phyloP scores from a whole-genome alignment of 2,888 invertebrate genomes.

The Acanthosoma haemorrhoidale region DNA sequence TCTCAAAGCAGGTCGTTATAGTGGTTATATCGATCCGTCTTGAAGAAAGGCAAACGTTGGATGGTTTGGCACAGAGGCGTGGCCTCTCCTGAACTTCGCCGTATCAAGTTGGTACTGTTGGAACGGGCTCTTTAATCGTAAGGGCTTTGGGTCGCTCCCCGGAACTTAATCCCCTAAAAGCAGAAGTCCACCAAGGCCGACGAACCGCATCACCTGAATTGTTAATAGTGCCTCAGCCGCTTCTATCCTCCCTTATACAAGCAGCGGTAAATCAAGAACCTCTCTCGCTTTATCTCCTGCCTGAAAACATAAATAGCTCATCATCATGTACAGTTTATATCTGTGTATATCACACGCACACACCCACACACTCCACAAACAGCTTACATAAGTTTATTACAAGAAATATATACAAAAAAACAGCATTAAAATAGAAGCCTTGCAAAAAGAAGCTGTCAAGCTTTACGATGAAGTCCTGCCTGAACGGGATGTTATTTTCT shows the following conservation, averaged over 20 bases:
- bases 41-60: background rate
- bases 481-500: no score
- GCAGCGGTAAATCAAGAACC: no score
- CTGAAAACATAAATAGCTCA: conserved; percentile 10
- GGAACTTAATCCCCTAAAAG: conserved; percentile 15
- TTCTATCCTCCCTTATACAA: background rate
- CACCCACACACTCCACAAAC: background rate
- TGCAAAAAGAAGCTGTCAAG: conserved; percentile 2
- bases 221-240: background rate
- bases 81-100: background rate
- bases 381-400: background rate
- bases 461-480: background rate
- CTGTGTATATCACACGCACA: background rate
- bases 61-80: background rate
- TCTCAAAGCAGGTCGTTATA: background rate
- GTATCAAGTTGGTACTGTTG: background rate
- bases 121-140: conserved; percentile 3
- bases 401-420: conserved; percentile 6
- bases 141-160: background rate
- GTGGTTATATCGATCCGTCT: background rate
- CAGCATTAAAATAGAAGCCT: conserved; percentile 3
- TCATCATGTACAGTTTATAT: background rate
- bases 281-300: no score
- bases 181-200: background rate
- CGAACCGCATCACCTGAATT: background rate